Conservation (phyloP, 2,113 vertebrate genomes). For the Coreoperca whiteheadi region DNA sequence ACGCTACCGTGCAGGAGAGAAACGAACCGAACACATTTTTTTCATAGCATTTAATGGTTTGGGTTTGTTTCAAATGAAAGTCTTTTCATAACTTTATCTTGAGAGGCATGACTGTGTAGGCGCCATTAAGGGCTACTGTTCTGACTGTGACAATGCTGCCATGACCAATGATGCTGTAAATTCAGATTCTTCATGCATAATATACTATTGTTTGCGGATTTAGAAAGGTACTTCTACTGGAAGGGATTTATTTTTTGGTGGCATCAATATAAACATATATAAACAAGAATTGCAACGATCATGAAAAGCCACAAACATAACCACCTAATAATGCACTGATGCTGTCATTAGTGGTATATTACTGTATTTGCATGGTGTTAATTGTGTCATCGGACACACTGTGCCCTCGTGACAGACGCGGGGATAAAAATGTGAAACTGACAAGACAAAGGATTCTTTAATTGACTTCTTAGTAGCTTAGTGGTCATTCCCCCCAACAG, state of each 20-base stretch:
- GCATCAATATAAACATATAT: neutral
- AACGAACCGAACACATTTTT: no score
- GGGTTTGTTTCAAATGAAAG: no score
- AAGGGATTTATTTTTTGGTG: neutral
- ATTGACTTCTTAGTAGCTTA: neutral
- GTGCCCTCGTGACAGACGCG: neutral
- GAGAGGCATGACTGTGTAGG: neutral
- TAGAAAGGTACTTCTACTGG: neutral
- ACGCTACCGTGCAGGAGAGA: no score
- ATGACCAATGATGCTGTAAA: neutral
- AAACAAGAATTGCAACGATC: neutral
- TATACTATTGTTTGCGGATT: neutral
- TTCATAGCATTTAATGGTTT: no score
- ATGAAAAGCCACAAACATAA: neutral
- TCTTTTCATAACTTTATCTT: neutral
- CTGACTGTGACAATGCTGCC: neutral
- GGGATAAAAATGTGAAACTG: neutral
- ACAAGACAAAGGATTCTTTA: neutral
- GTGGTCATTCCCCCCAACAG: no score
- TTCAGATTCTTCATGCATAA: neutral
- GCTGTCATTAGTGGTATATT: neutral
- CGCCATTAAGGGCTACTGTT: neutral
- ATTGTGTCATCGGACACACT: neutral
- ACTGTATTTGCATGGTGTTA: neutral
- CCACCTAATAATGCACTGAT: neutral